Conservation (phyloP, 1,140 invertebrate genomes). For the Parasteatoda tepidariorum region DNA sequence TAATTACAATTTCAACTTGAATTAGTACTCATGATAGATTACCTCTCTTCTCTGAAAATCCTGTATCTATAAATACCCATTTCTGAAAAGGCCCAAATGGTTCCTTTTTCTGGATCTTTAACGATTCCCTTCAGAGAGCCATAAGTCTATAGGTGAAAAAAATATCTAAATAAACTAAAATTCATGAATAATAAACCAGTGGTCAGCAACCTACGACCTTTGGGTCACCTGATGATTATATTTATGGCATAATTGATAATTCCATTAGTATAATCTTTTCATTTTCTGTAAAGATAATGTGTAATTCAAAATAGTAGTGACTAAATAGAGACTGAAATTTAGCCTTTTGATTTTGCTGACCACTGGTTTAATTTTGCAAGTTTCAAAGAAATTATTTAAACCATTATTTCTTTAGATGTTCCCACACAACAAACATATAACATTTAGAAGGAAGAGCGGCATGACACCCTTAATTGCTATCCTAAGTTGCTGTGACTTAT, state of each 20-base stretch:
- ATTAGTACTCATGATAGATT: conserved; percentile 69
- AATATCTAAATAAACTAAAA: conserved; percentile 2
- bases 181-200: neutral
- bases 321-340: too few relatives aligned
- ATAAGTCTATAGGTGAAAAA: conserved; percentile 68
- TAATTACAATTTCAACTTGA: too few relatives aligned
- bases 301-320: too few relatives aligned
- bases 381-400: too few relatives aligned
- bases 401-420: too few relatives aligned
- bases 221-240: neutral
- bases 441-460: too few relatives aligned
- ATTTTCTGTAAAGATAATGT: neutral
- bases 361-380: too few relatives aligned
- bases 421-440: too few relatives aligned
- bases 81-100: conserved; percentile 88
- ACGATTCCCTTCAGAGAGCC: conserved; percentile 84
- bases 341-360: too few relatives aligned
- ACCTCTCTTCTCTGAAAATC: conserved; percentile 83
- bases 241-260: neutral
- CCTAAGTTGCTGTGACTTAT: too few relatives aligned
- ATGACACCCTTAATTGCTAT: too few relatives aligned
- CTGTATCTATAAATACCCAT: conserved; percentile 85
- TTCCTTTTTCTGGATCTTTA: conserved; percentile 82
- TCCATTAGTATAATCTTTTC: neutral
- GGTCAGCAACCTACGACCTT: too few relatives aligned